Percentiles rank a stretch among this genome's conserved stretches.
phyloP scores from a whole-genome alignment of 2,888 invertebrate genomes.

The Trilocha varians region DNA sequence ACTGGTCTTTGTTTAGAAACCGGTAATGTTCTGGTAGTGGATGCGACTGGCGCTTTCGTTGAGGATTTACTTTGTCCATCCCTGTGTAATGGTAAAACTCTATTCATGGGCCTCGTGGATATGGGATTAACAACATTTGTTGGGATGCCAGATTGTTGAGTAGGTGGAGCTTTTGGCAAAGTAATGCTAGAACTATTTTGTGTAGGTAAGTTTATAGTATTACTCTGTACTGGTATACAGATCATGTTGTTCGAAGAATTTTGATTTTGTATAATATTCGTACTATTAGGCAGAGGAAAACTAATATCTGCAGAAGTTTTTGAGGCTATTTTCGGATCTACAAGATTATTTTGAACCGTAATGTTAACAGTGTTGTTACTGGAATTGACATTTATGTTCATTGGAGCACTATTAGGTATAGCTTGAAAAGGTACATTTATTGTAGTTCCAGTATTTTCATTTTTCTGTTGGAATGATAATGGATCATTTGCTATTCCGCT shows the following conservation, averaged over 20 bases:
- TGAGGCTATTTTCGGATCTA: constrained; percentile 64
- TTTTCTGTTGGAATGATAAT: constrained; percentile 56
- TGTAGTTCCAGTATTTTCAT: constrained; percentile 55
- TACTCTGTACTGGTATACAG: constrained; percentile 60
- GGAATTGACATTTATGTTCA: constrained; percentile 68
- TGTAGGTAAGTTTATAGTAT: constrained; percentile 61
- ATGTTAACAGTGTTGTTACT: constrained; percentile 67
- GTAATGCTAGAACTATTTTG: constrained; percentile 72
- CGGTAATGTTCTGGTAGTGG: constrained; percentile 35
- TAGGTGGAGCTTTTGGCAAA: constrained; percentile 74
- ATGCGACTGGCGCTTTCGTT: constrained; percentile 43
- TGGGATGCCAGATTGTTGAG: constrained; percentile 76
- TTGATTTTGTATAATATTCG: constrained; percentile 49
- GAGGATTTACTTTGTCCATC: constrained; percentile 70
- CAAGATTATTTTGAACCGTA: constrained; percentile 64
- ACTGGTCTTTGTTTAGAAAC: constrained; percentile 47
- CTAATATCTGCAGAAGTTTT: constrained; percentile 55
- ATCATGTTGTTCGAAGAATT: constrained; percentile 50
- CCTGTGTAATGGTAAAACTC: constrained; percentile 85
- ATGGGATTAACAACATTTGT: constrained; percentile 83
- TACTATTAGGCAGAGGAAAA: constrained; percentile 53
- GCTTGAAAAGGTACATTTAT: constrained; percentile 69
- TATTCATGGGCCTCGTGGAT: constrained; percentile 80
- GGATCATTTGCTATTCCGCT: constrained; percentile 45
- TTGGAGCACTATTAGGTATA: constrained; percentile 66